Evolutionary conservation across 1,140 invertebrate genomes (phyloP).

Genomic region (Brachionus angularis): DNA sequence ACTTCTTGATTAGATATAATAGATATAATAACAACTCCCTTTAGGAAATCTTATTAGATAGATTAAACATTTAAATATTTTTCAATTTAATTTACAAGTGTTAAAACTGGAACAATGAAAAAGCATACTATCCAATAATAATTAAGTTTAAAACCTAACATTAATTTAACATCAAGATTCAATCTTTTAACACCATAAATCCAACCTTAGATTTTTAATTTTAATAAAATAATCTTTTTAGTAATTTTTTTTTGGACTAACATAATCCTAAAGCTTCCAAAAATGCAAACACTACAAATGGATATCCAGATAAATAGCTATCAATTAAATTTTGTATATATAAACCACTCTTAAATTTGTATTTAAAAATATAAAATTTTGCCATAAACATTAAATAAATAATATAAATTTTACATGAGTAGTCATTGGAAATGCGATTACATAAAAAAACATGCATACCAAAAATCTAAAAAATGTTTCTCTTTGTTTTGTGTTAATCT

Average conservation of each 20-base stretch:
- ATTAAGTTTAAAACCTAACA: slow-evolving; percentile 9
- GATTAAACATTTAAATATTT: not conserved
- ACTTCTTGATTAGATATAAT: slow-evolving; percentile 3
- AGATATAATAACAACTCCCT: slow-evolving; percentile 6
- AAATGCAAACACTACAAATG: slow-evolving; percentile 69
- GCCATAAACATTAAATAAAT: not conserved
- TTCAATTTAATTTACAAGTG: slow-evolving; percentile 14
- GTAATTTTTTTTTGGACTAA: too few species aligned
- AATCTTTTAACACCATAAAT: slow-evolving; percentile 61
- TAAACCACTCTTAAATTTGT: slow-evolving; percentile 66
- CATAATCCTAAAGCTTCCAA: slow-evolving; percentile 72
- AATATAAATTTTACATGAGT: slow-evolving; percentile 27
- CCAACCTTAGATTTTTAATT: too few species aligned
- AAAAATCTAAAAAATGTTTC: slow-evolving; percentile 12
- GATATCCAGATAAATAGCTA: slow-evolving; percentile 79
- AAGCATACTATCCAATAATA: slow-evolving; percentile 30
- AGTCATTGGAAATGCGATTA: slow-evolving; percentile 25
- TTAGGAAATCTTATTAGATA: not conserved
- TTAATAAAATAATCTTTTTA: too few species aligned
- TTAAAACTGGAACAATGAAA: slow-evolving; percentile 5
- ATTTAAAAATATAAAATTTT: slow-evolving; percentile 47
- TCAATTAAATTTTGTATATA: slow-evolving; percentile 79
- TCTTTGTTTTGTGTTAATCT: slow-evolving; percentile 29
- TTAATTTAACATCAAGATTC: slow-evolving; percentile 29
- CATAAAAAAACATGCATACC: slow-evolving; percentile 29